Conservation (phyloP, 2,113 vertebrate species). For the Vulpes lagopus region DNA sequence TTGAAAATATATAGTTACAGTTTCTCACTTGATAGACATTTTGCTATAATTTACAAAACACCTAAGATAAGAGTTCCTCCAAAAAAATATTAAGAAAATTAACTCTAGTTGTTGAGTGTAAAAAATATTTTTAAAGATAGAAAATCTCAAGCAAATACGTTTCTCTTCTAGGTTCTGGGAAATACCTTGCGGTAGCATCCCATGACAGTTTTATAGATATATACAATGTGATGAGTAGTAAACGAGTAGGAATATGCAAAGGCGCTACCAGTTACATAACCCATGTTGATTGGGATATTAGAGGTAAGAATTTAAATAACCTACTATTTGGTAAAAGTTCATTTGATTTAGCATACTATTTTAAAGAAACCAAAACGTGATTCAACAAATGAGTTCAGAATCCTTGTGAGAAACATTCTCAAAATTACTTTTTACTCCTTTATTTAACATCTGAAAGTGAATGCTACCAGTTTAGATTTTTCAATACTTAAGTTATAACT, state of each 20-base stretch:
- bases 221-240: conserved; percentile 98
- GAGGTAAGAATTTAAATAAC: conserved; percentile 89
- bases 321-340: not conserved
- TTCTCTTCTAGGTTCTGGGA: conserved; percentile 92
- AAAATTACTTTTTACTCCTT: conserved; percentile 28
- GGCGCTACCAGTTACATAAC: conserved; percentile 96
- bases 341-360: not conserved
- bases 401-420: not conserved
- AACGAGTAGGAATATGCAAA: conserved; percentile 97
- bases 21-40: not conserved
- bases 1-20: conserved; percentile 37
- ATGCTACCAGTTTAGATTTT: not conserved
- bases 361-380: not conserved
- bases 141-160: conserved; percentile 28
- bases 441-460: not conserved
- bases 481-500: not conserved
- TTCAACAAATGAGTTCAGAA: not conserved
- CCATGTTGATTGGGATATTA: conserved; percentile 97
- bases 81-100: conserved; percentile 39
- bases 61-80: conserved; percentile 38
- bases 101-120: conserved; percentile 10
- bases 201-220: conserved; percentile 98
- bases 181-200: conserved; percentile 97
- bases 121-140: not conserved
- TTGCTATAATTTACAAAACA: conserved; percentile 32